A percentile compares a stretch with the other conserved stretches of the same genome.
Conservation (phyloP, 2,888 invertebrate species). For the Drosophila mettleri region DNA sequence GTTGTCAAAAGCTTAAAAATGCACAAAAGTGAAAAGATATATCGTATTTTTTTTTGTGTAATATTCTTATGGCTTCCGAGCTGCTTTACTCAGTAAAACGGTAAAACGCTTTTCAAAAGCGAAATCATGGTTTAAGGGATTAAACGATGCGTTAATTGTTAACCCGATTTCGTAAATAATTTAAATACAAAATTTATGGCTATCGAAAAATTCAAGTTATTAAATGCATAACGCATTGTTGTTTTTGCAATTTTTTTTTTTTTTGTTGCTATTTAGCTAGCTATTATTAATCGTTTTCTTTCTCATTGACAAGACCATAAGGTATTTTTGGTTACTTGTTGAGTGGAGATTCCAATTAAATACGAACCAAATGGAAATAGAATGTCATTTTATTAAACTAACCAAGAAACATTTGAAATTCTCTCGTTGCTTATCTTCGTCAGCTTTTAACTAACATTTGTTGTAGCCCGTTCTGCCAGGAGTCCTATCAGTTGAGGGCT, state of each 20-base stretch:
- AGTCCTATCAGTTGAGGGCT: conserved; percentile 62
- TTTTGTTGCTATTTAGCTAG: not conserved
- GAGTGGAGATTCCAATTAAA: too few relatives aligned
- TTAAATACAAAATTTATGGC: too few relatives aligned
- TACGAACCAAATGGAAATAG: too few relatives aligned
- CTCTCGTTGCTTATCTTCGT: too few relatives aligned
- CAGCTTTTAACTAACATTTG: too few relatives aligned
- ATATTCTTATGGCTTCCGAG: not conserved
- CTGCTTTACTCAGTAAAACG: not conserved
- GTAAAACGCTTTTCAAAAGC: not conserved
- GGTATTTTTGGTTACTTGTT: too few relatives aligned
- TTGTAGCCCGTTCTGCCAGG: too few relatives aligned
- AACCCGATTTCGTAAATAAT: not conserved
- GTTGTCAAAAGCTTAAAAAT: conserved; percentile 42
- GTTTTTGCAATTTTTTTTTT: not conserved
- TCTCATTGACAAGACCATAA: too few relatives aligned
- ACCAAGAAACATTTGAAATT: too few relatives aligned
- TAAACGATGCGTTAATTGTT: not conserved
- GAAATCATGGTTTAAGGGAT: not conserved
- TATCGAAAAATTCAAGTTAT: not conserved
- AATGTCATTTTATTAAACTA: too few relatives aligned
- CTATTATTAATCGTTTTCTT: too few relatives aligned
- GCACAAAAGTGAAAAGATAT: not conserved
- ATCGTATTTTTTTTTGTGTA: not conserved
- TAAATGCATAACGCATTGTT: too few relatives aligned